These are phyloP conservation scores for Spongilla lacustris DNA, from an alignment of 37 sponge, comb jelly and placozoan genomes.

Conservation along the genomic window DNA sequence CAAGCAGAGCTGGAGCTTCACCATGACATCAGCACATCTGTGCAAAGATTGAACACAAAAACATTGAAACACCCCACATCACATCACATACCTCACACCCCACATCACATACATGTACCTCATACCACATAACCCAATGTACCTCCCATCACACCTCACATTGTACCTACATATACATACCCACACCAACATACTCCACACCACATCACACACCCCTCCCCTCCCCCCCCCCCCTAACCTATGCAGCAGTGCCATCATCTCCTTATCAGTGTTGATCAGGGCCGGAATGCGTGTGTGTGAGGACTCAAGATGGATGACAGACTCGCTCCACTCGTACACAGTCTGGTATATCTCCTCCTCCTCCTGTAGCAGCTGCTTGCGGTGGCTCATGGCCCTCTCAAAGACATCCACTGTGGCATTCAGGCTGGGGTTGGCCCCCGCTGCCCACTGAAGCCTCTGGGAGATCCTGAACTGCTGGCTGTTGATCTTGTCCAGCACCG, in stretches of 20 bases:
- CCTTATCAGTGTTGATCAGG: conserved; percentile 68
- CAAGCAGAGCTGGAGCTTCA: conserved; percentile 59
- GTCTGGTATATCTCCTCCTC: conserved; percentile 76
- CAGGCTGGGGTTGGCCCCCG: conserved; percentile 90
- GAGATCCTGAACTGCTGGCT: conserved; percentile 84
- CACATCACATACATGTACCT: background rate
- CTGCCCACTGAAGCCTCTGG: conserved; percentile 97
- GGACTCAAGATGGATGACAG: conserved; percentile 90
- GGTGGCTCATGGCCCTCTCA: conserved; percentile 66
- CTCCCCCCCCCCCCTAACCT: conserved; percentile 6
- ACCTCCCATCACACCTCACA: too few relatives aligned
- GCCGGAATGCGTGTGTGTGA: conserved; percentile 66
- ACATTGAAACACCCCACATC: background rate
- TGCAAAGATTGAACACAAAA: background rate
- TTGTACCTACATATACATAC: too few relatives aligned
- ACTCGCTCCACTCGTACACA: conserved; percentile 71
- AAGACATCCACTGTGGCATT: conserved; percentile 79
- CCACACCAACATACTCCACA: background rate
- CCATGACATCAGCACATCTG: conserved; percentile 69
- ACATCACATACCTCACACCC: background rate
- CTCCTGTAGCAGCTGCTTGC: conserved; percentile 61
- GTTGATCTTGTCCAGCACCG: conserved; percentile 72
- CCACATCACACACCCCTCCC: background rate
- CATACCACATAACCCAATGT: background rate
- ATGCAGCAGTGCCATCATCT: conserved; percentile 56